Evolutionary conservation across 2,113 vertebrate genomes (phyloP).

Genomic region (Silurus meridionalis): DNA sequence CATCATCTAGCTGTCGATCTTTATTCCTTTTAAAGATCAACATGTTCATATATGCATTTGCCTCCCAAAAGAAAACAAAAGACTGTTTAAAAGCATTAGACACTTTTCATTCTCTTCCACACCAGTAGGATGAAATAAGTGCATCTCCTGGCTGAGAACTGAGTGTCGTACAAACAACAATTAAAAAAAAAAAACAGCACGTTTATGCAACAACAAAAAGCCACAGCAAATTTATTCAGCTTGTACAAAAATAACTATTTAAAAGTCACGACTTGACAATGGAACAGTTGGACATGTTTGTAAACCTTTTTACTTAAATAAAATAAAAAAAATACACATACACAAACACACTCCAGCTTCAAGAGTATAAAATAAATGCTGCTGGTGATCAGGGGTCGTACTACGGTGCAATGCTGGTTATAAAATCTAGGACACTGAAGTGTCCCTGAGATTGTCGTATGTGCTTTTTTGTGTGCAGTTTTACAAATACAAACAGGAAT

Average conservation of each 20-base stretch:
- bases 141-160: too few species aligned
- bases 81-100: too few species aligned
- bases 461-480: background rate
- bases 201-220: background rate
- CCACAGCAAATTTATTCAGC: slow-evolving; percentile 13
- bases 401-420: background rate
- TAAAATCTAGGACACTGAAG: background rate
- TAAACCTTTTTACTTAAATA: background rate
- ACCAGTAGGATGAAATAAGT: too few species aligned
- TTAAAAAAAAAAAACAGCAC: background rate
- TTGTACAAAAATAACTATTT: slow-evolving; percentile 35
- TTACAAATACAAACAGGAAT: background rate
- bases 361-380: background rate
- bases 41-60: too few species aligned
- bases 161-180: too few species aligned
- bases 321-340: too few species aligned
- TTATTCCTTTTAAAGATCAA: too few species aligned
- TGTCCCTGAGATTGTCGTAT: background rate
- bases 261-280: background rate
- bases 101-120: too few species aligned
- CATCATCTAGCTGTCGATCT: too few species aligned
- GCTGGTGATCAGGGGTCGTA: background rate
- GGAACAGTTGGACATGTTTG: background rate
- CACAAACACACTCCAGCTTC: background rate
- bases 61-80: too few species aligned